Conservation (phyloP, 2,797 vertebrate genomes). For the Aldrovandia affinis region DNA sequence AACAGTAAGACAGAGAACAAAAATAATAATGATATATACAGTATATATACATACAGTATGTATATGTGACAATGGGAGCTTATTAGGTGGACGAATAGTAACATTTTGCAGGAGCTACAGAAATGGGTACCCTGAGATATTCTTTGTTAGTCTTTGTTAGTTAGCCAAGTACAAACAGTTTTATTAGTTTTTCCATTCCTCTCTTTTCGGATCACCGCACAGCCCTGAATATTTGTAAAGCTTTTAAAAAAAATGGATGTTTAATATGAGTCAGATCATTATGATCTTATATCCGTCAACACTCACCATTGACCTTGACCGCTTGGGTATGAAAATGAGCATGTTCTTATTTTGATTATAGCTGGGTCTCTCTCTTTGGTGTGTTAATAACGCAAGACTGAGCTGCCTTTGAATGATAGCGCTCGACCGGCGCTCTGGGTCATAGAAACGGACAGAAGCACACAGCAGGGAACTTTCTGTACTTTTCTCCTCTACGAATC, state of each 20-base stretch:
- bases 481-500: background rate
- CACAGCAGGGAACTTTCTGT: background rate
- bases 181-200: background rate
- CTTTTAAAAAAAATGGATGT: background rate
- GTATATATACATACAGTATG: too few relatives aligned
- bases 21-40: too few relatives aligned
- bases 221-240: background rate
- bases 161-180: background rate
- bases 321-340: background rate
- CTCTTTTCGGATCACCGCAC: background rate
- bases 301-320: constrained; percentile 6
- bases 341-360: background rate
- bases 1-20: background rate
- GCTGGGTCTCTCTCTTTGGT: background rate
- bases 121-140: background rate
- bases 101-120: background rate
- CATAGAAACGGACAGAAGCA: background rate
- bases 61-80: too few relatives aligned
- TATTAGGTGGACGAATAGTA: background rate
- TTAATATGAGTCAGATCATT: background rate
- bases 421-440: too few relatives aligned
- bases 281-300: background rate
- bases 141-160: background rate
- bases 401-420: background rate
- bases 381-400: background rate